Evolutionary conservation across 1,140 invertebrate species (phyloP), one percentile per base, ranked within the genome.

Genomic region (Drosophila setifemur): DNA sequence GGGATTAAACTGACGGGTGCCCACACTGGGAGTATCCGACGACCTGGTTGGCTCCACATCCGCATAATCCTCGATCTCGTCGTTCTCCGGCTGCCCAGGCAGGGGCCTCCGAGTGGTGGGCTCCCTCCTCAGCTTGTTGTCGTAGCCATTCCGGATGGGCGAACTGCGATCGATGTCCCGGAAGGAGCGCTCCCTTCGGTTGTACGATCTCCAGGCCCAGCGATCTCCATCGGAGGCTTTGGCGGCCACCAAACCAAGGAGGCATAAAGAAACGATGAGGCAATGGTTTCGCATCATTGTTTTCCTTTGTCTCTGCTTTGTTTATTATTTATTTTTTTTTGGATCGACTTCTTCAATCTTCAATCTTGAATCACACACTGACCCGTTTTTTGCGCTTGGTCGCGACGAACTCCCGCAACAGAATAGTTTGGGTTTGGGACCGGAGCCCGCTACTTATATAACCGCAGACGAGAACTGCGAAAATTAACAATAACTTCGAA

Each of bases 371-470:
- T n/a, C 26, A 76, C 78, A 77, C 78, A 82, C 64, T 83, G 78
- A 83, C 73, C 79, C 78, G 78, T 78, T 57, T 83, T 85, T 83
- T 52, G 26, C 61, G 77, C 52, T 82, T 75, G 57, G 29, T 58
- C 58, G 73, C 73, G 45, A 54, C 74, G 35, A 61, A 45, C 72
- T 60, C 28, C 52, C 42, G 26, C 60, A 45, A 57, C 58, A 76
- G 78, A 88, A 88, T 88, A 83, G 78, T 79, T 88, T 47, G 57
- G 49, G 63, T 48, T 47, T 67, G 68, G 55, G 55, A 63, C 37
- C 54, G 72, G 55, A 83, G 57, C 78, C 83, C 85, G 78, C 83
- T 88, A 68, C 85, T 88, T 88, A 88, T 88, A 88, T 88, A 88
- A 88, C 81, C 71, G 53, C 40, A 58, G 11, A 25, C 58, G 49